Base-by-base conservation (phyloP, 2,113 vertebrate genomes). In the Xiphophorus maculatus region DNA sequence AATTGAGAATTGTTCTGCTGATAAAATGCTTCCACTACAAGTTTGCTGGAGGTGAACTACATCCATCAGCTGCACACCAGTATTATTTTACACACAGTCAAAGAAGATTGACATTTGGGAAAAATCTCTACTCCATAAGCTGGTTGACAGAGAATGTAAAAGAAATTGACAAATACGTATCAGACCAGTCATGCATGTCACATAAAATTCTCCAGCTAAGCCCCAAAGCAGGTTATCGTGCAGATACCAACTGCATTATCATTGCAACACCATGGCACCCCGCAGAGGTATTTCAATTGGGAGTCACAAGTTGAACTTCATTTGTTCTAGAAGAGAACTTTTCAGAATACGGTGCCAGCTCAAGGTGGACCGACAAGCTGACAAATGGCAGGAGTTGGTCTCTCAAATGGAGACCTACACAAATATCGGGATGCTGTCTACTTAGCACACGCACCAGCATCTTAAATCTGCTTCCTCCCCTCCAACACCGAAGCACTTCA, bases 381-480 rank as follows among this genome's bases (percentile, higher is more conserved):
- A 93, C 77, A 82, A 89, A 93, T 86, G 73, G 79, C 70, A 12
- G 69, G 82, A 80, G 79, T 86, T 85, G 80, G 64, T 63, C 72
- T 73, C 69, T 86, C 84, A 87, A 89, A 87, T 72, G 89, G 86
- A 84, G 74, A 75, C 81, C 84, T 85, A 80, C 22, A 33, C 25
- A 37, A 73, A 88, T 89, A 92, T 94, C 72, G 89, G 84, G 71
- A 90, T 86, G 74, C 91, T 90, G 89, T 91, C 90, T 91, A 85
- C 90, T 93, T 93, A 94, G 83, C 89, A 84, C 89, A 88, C 76
- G 84, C 87, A 77, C 81, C 84, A 79, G 89, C 89, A 92, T 84
- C 89, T 89, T 93, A 94, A 93, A 94, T 93, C 92, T 92, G 91
- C 78, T 84, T 81, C 83, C 89, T 90, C 25, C 22, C 7, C 8